Percentiles rank a stretch among this genome's conserved stretches.
Conservation (phyloP, 2,888 invertebrate species). For the Eudemis profundana region DNA sequence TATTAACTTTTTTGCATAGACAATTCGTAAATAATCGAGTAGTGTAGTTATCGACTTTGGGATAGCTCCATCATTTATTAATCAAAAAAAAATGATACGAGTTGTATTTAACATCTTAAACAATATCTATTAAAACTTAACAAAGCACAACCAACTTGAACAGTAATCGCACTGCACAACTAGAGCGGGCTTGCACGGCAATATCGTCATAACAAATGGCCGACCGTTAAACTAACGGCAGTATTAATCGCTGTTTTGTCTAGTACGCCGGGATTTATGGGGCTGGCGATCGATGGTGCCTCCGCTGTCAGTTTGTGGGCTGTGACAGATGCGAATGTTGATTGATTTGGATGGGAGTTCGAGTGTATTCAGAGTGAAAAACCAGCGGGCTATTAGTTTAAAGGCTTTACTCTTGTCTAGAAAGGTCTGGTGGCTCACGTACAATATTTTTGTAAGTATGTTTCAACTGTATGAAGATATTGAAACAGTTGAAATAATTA, state of each 20-base stretch:
- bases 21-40: too few species aligned
- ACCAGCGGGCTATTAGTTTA: background rate
- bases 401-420: background rate
- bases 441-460: too few species aligned
- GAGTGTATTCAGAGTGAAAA: conserved; percentile 2
- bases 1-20: too few species aligned
- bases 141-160: conserved; percentile 23
- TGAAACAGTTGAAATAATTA: too few species aligned
- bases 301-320: conserved; percentile 42
- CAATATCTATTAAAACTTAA: conserved; percentile 5
- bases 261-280: conserved; percentile 60
- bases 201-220: conserved; percentile 68
- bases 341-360: conserved; percentile 31
- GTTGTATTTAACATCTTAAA: too few species aligned
- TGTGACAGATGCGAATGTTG: conserved; percentile 39
- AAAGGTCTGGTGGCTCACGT: background rate
- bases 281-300: conserved; percentile 45
- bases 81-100: too few species aligned
- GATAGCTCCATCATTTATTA: too few species aligned
- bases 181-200: conserved; percentile 44
- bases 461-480: too few species aligned
- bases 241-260: conserved; percentile 82
- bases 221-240: conserved; percentile 73
- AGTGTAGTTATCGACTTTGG: too few species aligned
- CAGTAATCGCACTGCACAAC: conserved; percentile 37